These are phyloP conservation scores for Neodiprion virginianus DNA, from an alignment of 1,140 invertebrate species.

Conservation along the genomic window DNA sequence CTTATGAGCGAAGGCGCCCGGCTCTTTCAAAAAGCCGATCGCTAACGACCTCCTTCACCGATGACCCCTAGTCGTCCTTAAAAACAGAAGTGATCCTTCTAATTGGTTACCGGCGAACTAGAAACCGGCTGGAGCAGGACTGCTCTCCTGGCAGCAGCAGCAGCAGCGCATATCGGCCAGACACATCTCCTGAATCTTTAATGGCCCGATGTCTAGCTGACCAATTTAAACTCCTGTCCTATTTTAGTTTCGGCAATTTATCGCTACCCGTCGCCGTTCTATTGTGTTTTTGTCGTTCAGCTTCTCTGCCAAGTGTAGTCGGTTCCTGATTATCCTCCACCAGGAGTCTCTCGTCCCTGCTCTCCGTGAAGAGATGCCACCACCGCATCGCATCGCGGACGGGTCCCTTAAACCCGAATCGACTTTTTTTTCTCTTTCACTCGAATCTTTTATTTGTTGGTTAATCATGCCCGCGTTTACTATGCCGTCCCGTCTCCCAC, in stretches of 20 bases:
- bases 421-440: background rate
- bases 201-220: conserved; percentile 4
- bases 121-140: conserved; percentile 6
- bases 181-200: conserved; percentile 7
- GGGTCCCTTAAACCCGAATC: background rate
- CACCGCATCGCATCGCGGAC: background rate
- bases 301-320: background rate
- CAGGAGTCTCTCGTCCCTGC: too few species aligned
- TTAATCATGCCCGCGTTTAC: background rate
- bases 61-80: conserved; percentile 7
- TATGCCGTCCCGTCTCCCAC: background rate
- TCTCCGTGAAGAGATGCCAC: background rate
- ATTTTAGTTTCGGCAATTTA: background rate
- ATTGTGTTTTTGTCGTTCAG: conserved; percentile 3
- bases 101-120: background rate
- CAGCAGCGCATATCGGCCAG: background rate
- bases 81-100: conserved; percentile 1
- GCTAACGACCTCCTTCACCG: background rate
- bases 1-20: background rate
- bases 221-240: background rate
- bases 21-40: background rate
- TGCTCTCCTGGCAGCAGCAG: background rate
- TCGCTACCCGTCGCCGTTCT: background rate
- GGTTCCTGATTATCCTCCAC: conserved; percentile 1
- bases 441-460: background rate